Evolutionary conservation across 2,113 vertebrate species (phyloP).

Genomic region (Catagonus wagneri): DNA sequence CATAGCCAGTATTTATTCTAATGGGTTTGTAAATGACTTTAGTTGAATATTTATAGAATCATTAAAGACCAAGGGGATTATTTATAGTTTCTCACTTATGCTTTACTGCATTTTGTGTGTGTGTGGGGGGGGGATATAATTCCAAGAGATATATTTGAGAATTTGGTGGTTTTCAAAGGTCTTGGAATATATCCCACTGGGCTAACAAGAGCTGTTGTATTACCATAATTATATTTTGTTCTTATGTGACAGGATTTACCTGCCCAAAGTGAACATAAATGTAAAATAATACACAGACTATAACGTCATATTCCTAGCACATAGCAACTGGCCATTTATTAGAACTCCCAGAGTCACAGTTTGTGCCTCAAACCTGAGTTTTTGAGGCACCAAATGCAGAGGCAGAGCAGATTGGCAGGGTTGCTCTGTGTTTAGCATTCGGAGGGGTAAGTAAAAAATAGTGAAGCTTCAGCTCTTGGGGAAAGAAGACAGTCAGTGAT

Average conservation of each 20-base stretch:
- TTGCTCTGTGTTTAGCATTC: background rate
- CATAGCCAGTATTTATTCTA: conserved; percentile 46
- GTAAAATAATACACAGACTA: background rate
- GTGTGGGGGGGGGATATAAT: conserved; percentile 2
- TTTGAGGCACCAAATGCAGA: background rate
- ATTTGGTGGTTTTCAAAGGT: conserved; percentile 22
- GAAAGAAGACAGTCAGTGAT: background rate
- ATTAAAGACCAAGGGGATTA: conserved; percentile 43
- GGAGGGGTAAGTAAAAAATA: background rate
- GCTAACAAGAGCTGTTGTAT: background rate
- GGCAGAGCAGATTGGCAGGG: background rate
- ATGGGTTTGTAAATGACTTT: conserved; percentile 63
- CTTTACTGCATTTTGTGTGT: conserved; percentile 39
- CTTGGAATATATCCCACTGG: background rate
- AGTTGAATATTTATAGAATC: conserved; percentile 43
- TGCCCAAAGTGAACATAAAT: background rate
- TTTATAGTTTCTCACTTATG: conserved; percentile 48
- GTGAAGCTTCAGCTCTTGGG: background rate
- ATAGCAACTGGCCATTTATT: background rate
- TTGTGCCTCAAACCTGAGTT: background rate
- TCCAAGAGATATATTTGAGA: conserved; percentile 33
- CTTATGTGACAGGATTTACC: background rate
- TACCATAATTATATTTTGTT: background rate
- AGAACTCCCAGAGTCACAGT: background rate
- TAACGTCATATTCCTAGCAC: background rate